Evolutionary conservation across 2,797 vertebrate species (phyloP).

Genomic region (Channa striata): DNA sequence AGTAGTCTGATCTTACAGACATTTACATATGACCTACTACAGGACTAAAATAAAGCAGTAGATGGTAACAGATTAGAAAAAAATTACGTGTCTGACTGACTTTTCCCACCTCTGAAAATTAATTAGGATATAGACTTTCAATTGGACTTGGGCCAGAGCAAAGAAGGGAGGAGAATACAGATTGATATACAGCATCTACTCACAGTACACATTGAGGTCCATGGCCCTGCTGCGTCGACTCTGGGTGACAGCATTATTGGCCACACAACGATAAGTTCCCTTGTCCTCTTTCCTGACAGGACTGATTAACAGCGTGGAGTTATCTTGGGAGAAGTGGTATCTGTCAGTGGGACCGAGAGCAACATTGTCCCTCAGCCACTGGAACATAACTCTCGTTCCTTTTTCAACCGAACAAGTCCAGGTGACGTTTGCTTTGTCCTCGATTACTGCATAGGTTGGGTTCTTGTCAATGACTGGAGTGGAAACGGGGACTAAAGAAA

Average conservation of each 20-base stretch:
- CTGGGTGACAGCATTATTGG: constrained; percentile 88
- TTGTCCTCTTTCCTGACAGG: constrained; percentile 92
- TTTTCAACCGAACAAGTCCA: constrained; percentile 86
- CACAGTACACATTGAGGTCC: constrained; percentile 92
- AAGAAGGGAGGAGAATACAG: neutral
- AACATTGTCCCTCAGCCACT: constrained; percentile 89
- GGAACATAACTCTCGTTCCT: constrained; percentile 88
- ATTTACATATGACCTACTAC: constrained; percentile 60
- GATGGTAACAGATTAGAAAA: neutral
- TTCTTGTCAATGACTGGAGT: constrained; percentile 83
- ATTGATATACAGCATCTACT: constrained; percentile 75
- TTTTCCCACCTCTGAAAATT: neutral
- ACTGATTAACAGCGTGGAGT: constrained; percentile 85
- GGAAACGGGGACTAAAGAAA: constrained; percentile 87
- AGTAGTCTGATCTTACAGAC: constrained; percentile 16
- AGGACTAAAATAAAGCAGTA: constrained; percentile 15
- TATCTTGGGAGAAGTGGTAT: constrained; percentile 85
- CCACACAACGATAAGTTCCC: constrained; percentile 90
- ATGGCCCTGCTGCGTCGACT: constrained; percentile 78
- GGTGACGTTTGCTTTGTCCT: constrained; percentile 91
- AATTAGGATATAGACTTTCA: neutral
- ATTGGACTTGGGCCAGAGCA: neutral
- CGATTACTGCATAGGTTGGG: constrained; percentile 87
- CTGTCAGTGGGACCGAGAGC: constrained; percentile 72
- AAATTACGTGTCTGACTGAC: neutral